phyloP scores from a whole-genome alignment of 2,888 invertebrate species.

The Dynastes hyllus region DNA sequence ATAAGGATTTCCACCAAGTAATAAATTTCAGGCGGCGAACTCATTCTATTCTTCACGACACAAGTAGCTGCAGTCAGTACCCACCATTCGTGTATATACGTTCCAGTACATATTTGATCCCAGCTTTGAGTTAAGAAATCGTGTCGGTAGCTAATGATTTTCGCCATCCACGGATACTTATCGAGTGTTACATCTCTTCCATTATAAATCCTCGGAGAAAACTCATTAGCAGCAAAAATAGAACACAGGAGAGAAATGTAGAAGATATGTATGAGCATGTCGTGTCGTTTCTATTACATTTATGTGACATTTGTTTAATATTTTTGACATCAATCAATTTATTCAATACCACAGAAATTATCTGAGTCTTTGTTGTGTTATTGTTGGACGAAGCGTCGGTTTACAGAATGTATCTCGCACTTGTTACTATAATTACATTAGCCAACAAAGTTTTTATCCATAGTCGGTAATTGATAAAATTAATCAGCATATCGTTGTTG shows the following conservation, averaged over 20 bases:
- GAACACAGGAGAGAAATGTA: no score
- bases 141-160: neutral
- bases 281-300: no score
- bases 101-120: neutral
- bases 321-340: neutral
- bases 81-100: neutral
- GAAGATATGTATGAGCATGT: no score
- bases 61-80: neutral
- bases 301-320: neutral
- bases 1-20: neutral
- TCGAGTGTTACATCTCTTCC: neutral
- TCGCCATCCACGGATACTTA: neutral
- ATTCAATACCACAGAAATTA: no score
- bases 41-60: neutral
- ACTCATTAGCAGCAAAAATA: neutral
- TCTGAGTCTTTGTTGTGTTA: no score
- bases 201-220: neutral
- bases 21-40: neutral
- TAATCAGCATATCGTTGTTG: no score
- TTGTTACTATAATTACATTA: no score
- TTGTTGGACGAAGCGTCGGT: no score
- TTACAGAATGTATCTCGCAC: no score
- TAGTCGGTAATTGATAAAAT: no score
- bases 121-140: neutral
- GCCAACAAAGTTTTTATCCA: no score